Percentiles rank a stretch among this genome's conserved stretches.
Evolutionary conservation across 2,888 invertebrate species (phyloP).

Genomic region (Arrhopalites spinosus): DNA sequence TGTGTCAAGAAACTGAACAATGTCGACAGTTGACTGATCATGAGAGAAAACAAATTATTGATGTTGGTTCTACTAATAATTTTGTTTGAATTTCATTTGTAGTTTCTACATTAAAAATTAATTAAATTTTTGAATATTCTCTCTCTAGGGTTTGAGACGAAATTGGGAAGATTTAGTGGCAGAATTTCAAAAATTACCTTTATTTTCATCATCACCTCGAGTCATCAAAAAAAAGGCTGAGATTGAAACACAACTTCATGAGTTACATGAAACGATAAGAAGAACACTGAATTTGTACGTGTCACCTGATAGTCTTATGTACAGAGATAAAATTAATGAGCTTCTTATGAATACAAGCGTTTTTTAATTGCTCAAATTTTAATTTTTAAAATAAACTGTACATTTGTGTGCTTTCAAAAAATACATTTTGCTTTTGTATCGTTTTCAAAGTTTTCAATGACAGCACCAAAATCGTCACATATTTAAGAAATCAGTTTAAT

Average conservation of each 20-base stretch:
- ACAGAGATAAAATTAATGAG: no score
- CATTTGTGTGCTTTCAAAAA: no score
- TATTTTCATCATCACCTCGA: constrained; percentile 10
- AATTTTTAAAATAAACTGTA: no score
- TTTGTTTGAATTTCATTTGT: not conserved
- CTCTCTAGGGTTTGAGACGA: not conserved
- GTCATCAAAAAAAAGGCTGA: constrained; percentile 12
- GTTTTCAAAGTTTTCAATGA: no score
- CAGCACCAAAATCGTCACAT: no score
- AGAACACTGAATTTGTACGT: no score
- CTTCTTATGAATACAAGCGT: no score
- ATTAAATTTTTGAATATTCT: not conserved
- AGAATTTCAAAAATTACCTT: constrained; percentile 15
- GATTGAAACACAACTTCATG: constrained; percentile 12
- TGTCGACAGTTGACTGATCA: constrained; percentile 2
- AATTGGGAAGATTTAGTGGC: constrained; percentile 8
- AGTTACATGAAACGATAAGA: no score
- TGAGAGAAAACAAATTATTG: not conserved
- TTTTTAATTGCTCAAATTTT: no score
- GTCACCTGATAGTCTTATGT: no score
- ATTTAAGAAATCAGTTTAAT: no score
- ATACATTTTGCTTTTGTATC: no score
- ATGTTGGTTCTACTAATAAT: not conserved
- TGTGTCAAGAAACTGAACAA: not conserved
- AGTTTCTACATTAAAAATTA: not conserved